Evolutionary conservation across 2,888 invertebrate genomes (phyloP).

Genomic region (Aspidapion aeneum): DNA sequence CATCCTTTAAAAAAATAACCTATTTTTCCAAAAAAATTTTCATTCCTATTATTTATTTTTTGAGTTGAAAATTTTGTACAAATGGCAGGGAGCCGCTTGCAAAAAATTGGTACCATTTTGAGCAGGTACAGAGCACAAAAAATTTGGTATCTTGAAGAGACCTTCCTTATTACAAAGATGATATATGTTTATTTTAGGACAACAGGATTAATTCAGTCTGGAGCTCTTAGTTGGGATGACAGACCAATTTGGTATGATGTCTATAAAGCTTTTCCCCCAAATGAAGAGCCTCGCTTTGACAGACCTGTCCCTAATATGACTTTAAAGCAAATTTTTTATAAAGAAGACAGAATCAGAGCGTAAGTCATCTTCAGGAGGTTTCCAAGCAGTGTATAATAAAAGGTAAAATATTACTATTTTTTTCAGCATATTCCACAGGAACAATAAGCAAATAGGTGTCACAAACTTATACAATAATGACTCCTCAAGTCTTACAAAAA

Average conservation of each 20-base stretch:
- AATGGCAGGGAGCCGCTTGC: slow-evolving; percentile 52
- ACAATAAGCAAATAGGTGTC: slow-evolving; percentile 54
- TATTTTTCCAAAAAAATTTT: no score
- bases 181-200: slow-evolving; percentile 53
- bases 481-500: slow-evolving; percentile 56
- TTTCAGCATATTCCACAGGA: slow-evolving; percentile 64
- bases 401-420: slow-evolving; percentile 1
- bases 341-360: slow-evolving; percentile 83
- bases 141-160: background rate
- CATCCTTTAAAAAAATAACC: no score
- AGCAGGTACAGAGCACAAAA: slow-evolving; percentile 51
- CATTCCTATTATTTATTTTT: no score
- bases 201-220: slow-evolving; percentile 72
- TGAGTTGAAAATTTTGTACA: no score
- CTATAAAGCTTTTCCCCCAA: slow-evolving; percentile 88
- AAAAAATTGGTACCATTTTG: slow-evolving; percentile 71
- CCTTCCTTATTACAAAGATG: slow-evolving; percentile 23
- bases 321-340: slow-evolving; percentile 71
- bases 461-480: slow-evolving; percentile 50
- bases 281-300: slow-evolving; percentile 74
- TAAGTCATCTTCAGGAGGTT: slow-evolving; percentile 54
- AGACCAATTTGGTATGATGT: slow-evolving; percentile 92
- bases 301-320: slow-evolving; percentile 59
- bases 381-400: background rate
- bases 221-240: slow-evolving; percentile 77